These are phyloP conservation scores for Tricholaema leucomelas DNA, from an alignment of 2,113 vertebrate genomes.

Conservation along the genomic window DNA sequence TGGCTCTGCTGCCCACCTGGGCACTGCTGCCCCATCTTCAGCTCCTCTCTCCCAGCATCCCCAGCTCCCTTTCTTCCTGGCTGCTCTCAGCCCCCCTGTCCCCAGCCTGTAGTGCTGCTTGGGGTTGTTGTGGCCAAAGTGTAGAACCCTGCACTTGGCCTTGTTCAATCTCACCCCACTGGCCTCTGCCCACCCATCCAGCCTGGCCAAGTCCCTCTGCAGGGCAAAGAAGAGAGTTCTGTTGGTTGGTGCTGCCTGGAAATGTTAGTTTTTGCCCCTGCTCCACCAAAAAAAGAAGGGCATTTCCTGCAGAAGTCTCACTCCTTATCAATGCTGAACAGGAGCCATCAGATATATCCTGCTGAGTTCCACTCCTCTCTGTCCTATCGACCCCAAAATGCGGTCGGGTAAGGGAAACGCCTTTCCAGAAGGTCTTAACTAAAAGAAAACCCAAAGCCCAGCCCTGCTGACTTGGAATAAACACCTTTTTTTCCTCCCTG, in stretches of 20 bases:
- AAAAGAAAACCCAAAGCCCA: slow-evolving; percentile 30
- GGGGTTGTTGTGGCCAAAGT: too few relatives aligned
- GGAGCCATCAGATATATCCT: background rate
- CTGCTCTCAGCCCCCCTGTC: too few relatives aligned
- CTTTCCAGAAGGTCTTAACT: background rate
- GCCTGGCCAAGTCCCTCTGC: too few relatives aligned
- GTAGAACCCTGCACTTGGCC: too few relatives aligned
- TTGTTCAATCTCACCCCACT: too few relatives aligned
- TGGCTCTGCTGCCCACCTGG: too few relatives aligned
- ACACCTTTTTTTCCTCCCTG: background rate
- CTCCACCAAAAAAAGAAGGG: background rate
- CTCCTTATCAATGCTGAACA: background rate
- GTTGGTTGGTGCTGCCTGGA: background rate
- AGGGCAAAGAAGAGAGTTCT: too few relatives aligned
- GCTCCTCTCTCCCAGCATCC: too few relatives aligned
- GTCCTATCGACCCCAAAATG: slow-evolving; percentile 2
- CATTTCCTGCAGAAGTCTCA: background rate
- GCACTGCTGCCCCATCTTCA: too few relatives aligned
- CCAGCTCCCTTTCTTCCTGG: too few relatives aligned
- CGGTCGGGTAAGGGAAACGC: background rate
- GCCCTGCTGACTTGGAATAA: background rate
- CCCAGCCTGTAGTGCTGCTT: too few relatives aligned
- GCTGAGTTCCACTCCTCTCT: background rate
- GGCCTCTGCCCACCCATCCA: too few relatives aligned
- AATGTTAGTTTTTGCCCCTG: background rate